Base-by-base conservation (phyloP, 92 coral and sea anemone genomes). In the Umimayanthus chanpuru region DNA sequence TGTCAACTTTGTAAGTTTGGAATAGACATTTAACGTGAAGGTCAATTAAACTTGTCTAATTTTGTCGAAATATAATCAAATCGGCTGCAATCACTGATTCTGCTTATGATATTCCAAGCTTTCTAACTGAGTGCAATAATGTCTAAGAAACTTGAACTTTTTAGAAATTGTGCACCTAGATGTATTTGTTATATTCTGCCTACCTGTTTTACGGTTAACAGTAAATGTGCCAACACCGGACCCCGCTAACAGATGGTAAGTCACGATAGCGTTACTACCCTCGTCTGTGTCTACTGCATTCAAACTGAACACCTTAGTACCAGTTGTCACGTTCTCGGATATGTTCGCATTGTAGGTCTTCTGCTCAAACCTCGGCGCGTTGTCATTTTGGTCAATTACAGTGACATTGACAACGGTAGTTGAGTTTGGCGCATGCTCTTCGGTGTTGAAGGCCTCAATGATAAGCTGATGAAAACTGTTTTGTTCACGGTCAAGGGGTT, bases 361-460 rank as follows among this genome's bases (percentile, higher is more conserved):
- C 28, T 81, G 74, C 67, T 82, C 56, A 73, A 92, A 92, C 29
- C 29, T 18, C 7, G 94, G 94, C 14, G 83, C 68, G 44, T 92
- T 92, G 86, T 92, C 94, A 49, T 92, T 92, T 68, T 73, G 71
- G 76, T 92, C 94, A 32, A n/a, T 41, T 55, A 90, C 84, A 6
- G 39, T 16, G n/a, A 92, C 83, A 32, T 78, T 82, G 25, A 90
- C 88, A 92, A 58, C 68, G 83, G 91, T 65, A 23, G 86, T 83
- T 25, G 90, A 49, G 29, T 41, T 73, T 15, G 49, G 89, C 32
- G 92, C 94, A 58, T 77, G 86, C 56, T 92, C 94, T 11, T 89
- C 88, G 14, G 66, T 28, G 88, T 92, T 92, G 23, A 65, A 49
- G 15, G 90, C 89, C 28, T 70, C 71, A 9, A 89, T 47, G 41